These are phyloP conservation scores for Oreochromis aureus DNA, from an alignment of 2,113 vertebrate species.

Conservation along the genomic window DNA sequence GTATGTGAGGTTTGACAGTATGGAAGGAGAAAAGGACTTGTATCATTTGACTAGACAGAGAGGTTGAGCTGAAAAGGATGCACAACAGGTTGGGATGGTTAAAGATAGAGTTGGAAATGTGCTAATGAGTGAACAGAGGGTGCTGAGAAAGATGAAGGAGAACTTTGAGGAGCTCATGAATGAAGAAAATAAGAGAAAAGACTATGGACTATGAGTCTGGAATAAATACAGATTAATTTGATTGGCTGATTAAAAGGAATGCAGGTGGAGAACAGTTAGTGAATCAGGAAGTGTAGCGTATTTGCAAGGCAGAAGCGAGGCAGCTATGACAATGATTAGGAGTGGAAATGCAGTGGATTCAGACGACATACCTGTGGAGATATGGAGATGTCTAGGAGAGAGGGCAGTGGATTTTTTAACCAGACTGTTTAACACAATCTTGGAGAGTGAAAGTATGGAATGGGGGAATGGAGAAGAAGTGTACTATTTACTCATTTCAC, in stretches of 20 bases:
- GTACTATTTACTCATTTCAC: background rate
- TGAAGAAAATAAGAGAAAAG: background rate
- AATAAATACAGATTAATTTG: background rate
- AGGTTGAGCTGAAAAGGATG: background rate
- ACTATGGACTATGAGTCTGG: background rate
- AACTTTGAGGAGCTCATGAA: background rate
- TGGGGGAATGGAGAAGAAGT: background rate
- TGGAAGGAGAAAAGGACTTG: background rate
- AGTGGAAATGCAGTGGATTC: background rate
- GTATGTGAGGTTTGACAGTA: background rate
- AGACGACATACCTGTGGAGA: background rate
- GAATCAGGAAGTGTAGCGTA: background rate
- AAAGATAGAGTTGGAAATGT: background rate
- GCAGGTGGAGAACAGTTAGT: background rate
- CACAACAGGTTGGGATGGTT: background rate
- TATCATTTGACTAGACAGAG: background rate
- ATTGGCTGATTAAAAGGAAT: background rate
- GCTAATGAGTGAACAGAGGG: background rate
- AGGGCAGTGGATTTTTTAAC: background rate
- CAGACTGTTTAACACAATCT: background rate
- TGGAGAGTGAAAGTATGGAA: background rate
- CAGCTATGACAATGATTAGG: background rate
- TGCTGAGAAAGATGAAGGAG: background rate
- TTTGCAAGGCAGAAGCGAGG: background rate
- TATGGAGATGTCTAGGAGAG: background rate